Conservation (phyloP, 1,140 invertebrate species). For the Nebria ingens region DNA sequence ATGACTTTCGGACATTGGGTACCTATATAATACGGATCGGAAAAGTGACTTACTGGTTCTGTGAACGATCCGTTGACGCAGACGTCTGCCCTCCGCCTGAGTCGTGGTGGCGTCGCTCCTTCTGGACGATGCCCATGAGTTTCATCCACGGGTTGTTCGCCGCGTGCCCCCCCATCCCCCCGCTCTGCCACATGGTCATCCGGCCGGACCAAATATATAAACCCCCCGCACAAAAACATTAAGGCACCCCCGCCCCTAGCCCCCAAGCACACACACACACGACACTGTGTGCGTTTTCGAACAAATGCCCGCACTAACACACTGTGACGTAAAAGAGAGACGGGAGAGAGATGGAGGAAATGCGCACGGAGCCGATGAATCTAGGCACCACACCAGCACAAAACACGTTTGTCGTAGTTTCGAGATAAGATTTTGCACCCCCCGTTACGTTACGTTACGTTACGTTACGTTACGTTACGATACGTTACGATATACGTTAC, state of each 20-base stretch:
- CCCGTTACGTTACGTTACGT: too few species aligned
- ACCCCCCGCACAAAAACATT: slow-evolving; percentile 2
- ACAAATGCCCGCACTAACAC: too few species aligned
- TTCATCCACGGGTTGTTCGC: slow-evolving; percentile 73
- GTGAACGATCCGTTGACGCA: slow-evolving; percentile 46
- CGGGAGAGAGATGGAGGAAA: too few species aligned
- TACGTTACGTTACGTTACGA: too few species aligned
- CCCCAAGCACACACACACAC: not conserved
- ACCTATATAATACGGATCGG: too few species aligned
- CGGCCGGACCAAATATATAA: slow-evolving; percentile 7
- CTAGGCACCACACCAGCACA: too few species aligned
- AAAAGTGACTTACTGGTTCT: slow-evolving; percentile 62
- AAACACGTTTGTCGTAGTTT: too few species aligned
- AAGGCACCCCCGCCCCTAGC: slow-evolving; percentile 1
- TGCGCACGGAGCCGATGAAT: too few species aligned
- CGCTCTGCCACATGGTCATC: slow-evolving; percentile 66
- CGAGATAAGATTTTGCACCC: too few species aligned
- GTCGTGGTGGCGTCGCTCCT: slow-evolving; percentile 54
- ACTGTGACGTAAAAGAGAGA: too few species aligned
- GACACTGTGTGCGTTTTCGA: not conserved
- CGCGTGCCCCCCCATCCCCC: slow-evolving; percentile 59
- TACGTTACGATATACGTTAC: too few species aligned
- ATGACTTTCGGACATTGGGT: too few species aligned
- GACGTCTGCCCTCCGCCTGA: slow-evolving; percentile 41
- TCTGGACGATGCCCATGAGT: slow-evolving; percentile 70